These are phyloP conservation scores for Ceraclea dissimilis DNA, from an alignment of 2,888 invertebrate species.

Conservation along the genomic window DNA sequence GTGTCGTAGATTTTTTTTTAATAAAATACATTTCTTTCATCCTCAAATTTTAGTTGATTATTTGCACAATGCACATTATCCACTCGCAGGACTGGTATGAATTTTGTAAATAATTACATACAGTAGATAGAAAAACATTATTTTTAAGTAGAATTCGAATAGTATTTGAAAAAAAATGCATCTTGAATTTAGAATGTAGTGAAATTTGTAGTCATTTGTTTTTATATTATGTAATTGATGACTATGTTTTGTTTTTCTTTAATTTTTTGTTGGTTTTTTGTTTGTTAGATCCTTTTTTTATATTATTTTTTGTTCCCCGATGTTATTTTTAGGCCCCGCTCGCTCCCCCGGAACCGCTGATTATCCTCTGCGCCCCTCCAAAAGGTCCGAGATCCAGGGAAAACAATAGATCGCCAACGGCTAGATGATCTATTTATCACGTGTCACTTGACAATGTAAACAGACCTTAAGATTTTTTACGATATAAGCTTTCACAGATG, in stretches of 20 bases:
- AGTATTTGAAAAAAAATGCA: too few relatives aligned
- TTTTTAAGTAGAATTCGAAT: too few relatives aligned
- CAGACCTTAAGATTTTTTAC: constrained; percentile 2
- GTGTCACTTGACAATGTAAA: constrained; percentile 10
- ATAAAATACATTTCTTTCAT: too few relatives aligned
- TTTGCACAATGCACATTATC: too few relatives aligned
- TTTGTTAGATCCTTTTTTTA: neutral
- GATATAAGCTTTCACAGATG: neutral
- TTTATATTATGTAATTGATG: neutral
- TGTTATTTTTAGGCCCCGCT: constrained; percentile 14
- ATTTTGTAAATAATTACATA: too few relatives aligned
- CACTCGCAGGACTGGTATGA: too few relatives aligned
- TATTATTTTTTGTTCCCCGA: neutral
- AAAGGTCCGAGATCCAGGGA: constrained; percentile 5
- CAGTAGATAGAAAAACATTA: too few relatives aligned
- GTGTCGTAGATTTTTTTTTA: too few relatives aligned
- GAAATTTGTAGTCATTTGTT: neutral
- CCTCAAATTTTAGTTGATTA: too few relatives aligned
- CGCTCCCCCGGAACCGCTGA: constrained; percentile 10
- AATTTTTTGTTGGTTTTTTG: neutral
- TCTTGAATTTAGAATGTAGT: too few relatives aligned
- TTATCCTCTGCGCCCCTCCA: constrained; percentile 7
- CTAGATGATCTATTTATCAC: constrained; percentile 11
- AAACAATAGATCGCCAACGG: constrained; percentile 7
- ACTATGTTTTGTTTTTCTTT: neutral